A percentile compares a stretch with the other conserved stretches of the same genome.
Conservation (phyloP, 37 sponge, comb jelly and placozoan genomes). For the Aplysina aerophoba region DNA sequence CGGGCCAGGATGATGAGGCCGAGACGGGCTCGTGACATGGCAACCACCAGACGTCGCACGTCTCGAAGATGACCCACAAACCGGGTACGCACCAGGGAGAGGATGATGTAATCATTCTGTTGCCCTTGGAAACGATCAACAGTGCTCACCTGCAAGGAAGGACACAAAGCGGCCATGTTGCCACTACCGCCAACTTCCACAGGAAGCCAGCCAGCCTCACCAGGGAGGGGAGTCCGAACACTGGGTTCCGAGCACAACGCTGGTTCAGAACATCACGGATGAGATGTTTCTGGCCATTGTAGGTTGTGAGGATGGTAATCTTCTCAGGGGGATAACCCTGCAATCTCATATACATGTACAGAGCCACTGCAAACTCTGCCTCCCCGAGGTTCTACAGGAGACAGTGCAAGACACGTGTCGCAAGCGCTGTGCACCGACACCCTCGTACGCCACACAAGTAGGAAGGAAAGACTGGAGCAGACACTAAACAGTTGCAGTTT, state of each 20-base stretch:
- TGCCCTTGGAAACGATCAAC: constrained; percentile 99
- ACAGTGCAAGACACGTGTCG: too few species aligned
- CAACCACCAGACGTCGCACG: constrained; percentile 96
- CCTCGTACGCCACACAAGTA: background rate
- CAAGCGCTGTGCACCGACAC: too few species aligned
- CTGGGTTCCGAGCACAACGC: constrained; percentile 95
- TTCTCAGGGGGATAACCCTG: constrained; percentile 96
- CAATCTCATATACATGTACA: constrained; percentile 99
- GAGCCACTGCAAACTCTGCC: constrained; percentile 94
- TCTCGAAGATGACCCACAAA: constrained; percentile 95
- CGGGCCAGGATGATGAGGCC: constrained; percentile 95
- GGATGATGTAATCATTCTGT: constrained; percentile 99
- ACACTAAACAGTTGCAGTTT: too few species aligned
- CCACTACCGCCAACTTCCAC: background rate
- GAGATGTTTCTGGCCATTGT: constrained; percentile 99
- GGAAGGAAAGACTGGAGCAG: background rate
- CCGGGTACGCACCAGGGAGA: constrained; percentile 95
- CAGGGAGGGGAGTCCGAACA: constrained; percentile 86
- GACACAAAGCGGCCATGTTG: background rate
- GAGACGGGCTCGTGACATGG: constrained; percentile 97
- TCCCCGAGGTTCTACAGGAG: constrained; percentile 89
- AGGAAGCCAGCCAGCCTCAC: background rate
- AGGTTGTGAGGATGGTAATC: constrained; percentile 98
- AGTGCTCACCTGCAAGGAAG: constrained; percentile 84
- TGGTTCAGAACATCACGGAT: constrained; percentile 93